Percentiles rank a stretch among this genome's conserved stretches.
phyloP scores from a whole-genome alignment of 1,140 invertebrate genomes.

The Aphaenogaster floridana region DNA sequence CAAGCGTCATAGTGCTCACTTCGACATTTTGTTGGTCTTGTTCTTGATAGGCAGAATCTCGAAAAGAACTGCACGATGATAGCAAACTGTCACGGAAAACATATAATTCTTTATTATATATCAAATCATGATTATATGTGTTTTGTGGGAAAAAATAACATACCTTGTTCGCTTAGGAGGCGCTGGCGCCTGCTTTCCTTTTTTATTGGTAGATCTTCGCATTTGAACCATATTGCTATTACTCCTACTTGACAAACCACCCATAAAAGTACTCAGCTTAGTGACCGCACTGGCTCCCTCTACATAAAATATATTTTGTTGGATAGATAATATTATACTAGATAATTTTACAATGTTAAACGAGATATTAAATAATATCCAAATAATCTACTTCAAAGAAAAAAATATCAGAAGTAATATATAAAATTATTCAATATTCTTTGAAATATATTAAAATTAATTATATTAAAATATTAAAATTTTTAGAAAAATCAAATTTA shows the following conservation, averaged over 20 bases:
- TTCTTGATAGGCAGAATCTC: conserved; percentile 89
- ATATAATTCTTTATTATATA: conserved; percentile 18
- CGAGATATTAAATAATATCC: neutral
- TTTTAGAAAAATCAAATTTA: conserved; percentile 28
- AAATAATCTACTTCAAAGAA: neutral
- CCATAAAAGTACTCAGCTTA: conserved; percentile 91
- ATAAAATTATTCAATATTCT: neutral
- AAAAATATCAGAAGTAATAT: neutral
- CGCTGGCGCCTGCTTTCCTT: conserved; percentile 97
- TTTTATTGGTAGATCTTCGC: conserved; percentile 94
- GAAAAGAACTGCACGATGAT: conserved; percentile 94
- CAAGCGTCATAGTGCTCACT: conserved; percentile 84
- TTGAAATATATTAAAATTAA: neutral
- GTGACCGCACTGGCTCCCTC: conserved; percentile 88
- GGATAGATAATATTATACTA: neutral
- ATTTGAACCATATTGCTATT: conserved; percentile 92
- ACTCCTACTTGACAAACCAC: conserved; percentile 87
- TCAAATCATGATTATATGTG: conserved; percentile 16
- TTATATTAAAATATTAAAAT: neutral
- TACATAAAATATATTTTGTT: conserved; percentile 72
- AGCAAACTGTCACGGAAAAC: conserved; percentile 89
- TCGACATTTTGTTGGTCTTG: conserved; percentile 85
- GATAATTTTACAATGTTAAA: conserved; percentile 5
- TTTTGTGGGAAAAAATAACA: conserved; percentile 9
- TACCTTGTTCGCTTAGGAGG: conserved; percentile 98